A percentile compares a stretch with the other conserved stretches of the same genome.
Evolutionary conservation across 2,797 vertebrate genomes (phyloP).

Genomic region (Anolis apletophallus): DNA sequence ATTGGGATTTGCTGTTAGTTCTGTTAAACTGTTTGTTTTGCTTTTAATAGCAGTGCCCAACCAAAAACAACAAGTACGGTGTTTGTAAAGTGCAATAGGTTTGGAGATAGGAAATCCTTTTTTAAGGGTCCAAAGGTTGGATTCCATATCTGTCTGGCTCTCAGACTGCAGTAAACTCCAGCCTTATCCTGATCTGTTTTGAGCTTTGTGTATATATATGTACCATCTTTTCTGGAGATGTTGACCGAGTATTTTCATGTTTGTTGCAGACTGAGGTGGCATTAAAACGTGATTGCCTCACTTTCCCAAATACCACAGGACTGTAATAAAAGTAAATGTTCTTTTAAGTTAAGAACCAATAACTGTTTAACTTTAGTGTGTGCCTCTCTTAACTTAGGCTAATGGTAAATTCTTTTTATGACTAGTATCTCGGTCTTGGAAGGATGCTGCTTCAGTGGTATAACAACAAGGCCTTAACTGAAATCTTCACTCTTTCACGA

Average conservation of each 20-base stretch:
- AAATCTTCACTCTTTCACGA: background rate
- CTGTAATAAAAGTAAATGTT: background rate
- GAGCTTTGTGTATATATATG: background rate
- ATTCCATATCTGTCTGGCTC: background rate
- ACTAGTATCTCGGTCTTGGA: background rate
- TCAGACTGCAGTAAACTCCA: background rate
- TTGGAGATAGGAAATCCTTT: background rate
- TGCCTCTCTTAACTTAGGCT: background rate
- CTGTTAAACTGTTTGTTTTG: background rate
- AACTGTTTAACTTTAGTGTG: background rate
- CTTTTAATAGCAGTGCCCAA: too few species aligned
- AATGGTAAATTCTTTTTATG: too few species aligned
- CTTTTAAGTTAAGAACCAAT: background rate
- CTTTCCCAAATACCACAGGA: background rate
- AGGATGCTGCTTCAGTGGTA: background rate
- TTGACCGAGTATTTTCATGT: background rate
- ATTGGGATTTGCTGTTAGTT: background rate
- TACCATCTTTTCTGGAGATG: background rate
- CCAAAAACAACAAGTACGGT: background rate
- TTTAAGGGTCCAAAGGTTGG: background rate
- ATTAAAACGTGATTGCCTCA: background rate
- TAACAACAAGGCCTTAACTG: background rate
- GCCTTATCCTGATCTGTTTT: background rate
- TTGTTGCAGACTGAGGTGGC: background rate
- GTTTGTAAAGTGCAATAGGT: background rate